These are phyloP conservation scores for Pan paniscus DNA, from an alignment of 2,113 vertebrate species.

Conservation along the genomic window DNA sequence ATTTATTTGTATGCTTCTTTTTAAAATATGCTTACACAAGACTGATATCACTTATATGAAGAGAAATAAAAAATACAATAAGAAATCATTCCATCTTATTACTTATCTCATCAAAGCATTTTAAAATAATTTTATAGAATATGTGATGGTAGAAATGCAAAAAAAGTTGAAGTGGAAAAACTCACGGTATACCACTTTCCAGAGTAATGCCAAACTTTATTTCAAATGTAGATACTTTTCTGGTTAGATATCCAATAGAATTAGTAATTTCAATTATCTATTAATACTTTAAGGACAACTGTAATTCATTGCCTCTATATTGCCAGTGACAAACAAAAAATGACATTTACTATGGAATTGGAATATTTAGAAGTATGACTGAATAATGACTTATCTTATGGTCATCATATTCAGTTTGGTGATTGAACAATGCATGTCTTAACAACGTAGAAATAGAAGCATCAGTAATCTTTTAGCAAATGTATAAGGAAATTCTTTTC, in stretches of 20 bases:
- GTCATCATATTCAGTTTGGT: constrained; percentile 73
- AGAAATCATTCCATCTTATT: background rate
- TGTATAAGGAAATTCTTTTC: constrained; percentile 13
- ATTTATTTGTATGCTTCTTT: background rate
- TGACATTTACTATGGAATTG: constrained; percentile 78
- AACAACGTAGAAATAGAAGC: constrained; percentile 48
- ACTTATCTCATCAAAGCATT: background rate
- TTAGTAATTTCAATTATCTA: constrained; percentile 80
- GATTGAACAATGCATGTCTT: constrained; percentile 60
- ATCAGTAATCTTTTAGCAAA: constrained; percentile 52
- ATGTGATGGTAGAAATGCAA: constrained; percentile 39
- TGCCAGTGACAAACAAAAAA: constrained; percentile 70
- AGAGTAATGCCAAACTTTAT: constrained; percentile 37
- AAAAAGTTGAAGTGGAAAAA: background rate
- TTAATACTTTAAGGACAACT: constrained; percentile 72
- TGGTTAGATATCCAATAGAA: constrained; percentile 66
- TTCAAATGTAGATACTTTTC: constrained; percentile 67
- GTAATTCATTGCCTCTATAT: constrained; percentile 75
- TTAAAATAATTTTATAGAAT: constrained; percentile 48
- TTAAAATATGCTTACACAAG: background rate
- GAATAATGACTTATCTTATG: constrained; percentile 69
- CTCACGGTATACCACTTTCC: constrained; percentile 43
- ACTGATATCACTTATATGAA: background rate
- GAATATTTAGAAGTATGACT: constrained; percentile 80
- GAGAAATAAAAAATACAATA: background rate